phyloP scores from a whole-genome alignment of 35 echinoderm and acorn worm species.

The Apostichopus parvimensis region DNA sequence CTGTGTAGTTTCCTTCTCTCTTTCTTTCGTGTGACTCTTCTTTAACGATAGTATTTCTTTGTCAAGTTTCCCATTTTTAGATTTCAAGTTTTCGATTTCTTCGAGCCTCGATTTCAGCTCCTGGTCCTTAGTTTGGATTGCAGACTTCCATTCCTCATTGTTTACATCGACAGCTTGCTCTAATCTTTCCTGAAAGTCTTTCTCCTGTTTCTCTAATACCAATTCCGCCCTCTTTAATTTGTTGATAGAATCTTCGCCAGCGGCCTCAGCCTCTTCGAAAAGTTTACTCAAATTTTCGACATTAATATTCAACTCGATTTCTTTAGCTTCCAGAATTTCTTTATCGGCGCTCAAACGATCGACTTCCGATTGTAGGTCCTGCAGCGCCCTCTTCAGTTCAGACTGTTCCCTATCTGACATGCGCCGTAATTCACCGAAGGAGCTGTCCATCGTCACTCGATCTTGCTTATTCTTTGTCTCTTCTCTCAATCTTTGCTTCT shows the following conservation, averaged over 20 bases:
- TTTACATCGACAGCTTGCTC: conserved; percentile 51
- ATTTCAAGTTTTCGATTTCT: conserved; percentile 60
- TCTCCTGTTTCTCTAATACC: conserved; percentile 47
- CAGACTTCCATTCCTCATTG: conserved; percentile 56
- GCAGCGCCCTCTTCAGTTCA: conserved; percentile 72
- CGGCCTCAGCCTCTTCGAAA: conserved; percentile 62
- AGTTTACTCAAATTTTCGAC: conserved; percentile 60
- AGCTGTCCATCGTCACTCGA: conserved; percentile 58
- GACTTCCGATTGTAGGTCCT: conserved; percentile 59
- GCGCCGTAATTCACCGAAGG: conserved; percentile 29
- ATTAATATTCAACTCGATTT: conserved; percentile 65
- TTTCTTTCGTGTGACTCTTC: conserved; percentile 52
- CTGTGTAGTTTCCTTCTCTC: conserved; percentile 56
- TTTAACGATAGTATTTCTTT: conserved; percentile 57
- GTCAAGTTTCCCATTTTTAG: conserved; percentile 43
- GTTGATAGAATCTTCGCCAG: conserved; percentile 52
- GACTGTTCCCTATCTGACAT: conserved; percentile 50
- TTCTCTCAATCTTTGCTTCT: conserved; percentile 65
- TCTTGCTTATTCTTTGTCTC: conserved; percentile 67
- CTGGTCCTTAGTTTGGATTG: conserved; percentile 53
- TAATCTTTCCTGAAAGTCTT: conserved; percentile 46
- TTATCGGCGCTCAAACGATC: conserved; percentile 57
- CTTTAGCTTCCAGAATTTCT: conserved; percentile 59
- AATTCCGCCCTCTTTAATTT: conserved; percentile 47
- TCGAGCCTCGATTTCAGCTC: conserved; percentile 63